phyloP scores from a whole-genome alignment of 1,140 invertebrate genomes.

The Orussus abietinus region DNA sequence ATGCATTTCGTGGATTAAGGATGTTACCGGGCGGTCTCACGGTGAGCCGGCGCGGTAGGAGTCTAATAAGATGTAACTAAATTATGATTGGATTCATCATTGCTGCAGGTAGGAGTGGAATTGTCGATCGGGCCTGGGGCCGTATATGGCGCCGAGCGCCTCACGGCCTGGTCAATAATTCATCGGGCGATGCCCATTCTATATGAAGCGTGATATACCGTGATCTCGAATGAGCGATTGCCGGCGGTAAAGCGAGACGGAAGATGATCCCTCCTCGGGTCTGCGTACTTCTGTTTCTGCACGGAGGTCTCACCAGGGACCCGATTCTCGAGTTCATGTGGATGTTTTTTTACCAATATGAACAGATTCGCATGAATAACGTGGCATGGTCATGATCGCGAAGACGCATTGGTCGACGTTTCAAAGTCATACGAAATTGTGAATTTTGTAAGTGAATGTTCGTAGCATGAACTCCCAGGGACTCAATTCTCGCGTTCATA shows the following conservation, averaged over 20 bases:
- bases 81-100: conserved; percentile 54
- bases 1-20: conserved; percentile 47
- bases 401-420: too few relatives aligned
- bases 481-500: too few relatives aligned
- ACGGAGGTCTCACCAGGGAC: background rate
- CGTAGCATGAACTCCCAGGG: too few relatives aligned
- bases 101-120: conserved; percentile 43
- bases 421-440: too few relatives aligned
- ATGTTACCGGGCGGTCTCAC: conserved; percentile 48
- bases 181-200: conserved; percentile 36
- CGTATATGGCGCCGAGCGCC: conserved; percentile 14
- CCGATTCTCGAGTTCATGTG: too few relatives aligned
- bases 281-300: conserved; percentile 22
- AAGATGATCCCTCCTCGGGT: conserved; percentile 16
- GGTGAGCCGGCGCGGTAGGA: conserved; percentile 47
- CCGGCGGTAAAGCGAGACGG: conserved; percentile 27
- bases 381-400: too few relatives aligned
- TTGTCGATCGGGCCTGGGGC: conserved; percentile 36
- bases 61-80: conserved; percentile 54
- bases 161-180: conserved; percentile 40
- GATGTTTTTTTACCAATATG: too few relatives aligned
- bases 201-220: conserved; percentile 49
- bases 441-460: too few relatives aligned
- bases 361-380: too few relatives aligned
- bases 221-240: conserved; percentile 49